Evolutionary conservation across 2,113 vertebrate genomes (phyloP), one percentile per base, ranked within the genome.

Genomic region (Anoura caudifer): DNA sequence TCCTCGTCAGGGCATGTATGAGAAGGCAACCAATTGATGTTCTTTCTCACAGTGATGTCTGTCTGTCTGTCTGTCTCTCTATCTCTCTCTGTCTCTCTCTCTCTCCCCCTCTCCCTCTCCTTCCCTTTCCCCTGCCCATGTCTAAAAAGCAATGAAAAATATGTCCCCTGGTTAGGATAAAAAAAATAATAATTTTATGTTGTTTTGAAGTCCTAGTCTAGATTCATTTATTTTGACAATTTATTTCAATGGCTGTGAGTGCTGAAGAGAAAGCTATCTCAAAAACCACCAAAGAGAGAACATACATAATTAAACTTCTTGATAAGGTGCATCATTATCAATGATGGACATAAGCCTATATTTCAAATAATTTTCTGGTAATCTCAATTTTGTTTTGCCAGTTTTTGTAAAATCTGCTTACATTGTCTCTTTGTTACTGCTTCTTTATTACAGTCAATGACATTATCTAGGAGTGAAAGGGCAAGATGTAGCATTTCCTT

Each of bases 161-260:
- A 31, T 31, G 28, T 63, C 28, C 12, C 28, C 28, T 14, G 12
- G 28, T 63, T 31, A 63, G 61, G 28, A 31, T 63, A 28, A 63
- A 63, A 56, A 28, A 13, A 31, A 12, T 17, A 72, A 54, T 94
- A 87, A 80, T 70, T 54, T 67, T 41, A 26, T 80, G 24, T 72
- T 84, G 24, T 45, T 95, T 92, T 70, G n/a, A 65, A 70, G 69
- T 70, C 43, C 65, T 90, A 22, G 77, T 65, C 31, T 80, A 36
- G 47, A 38, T 54, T 59, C 33, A 19, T 63, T 43, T 88, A n/a
- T 94, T 91, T 94, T 96, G 38, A 76, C 22, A 70, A n/a, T 95
- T 90, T 1, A 14, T 65, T 92, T 87, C 69, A 65, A 75, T 73
- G 38, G 15, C 33, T 63, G 20, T 54, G 61, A 61, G 38, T 69